A percentile compares a stretch with the other conserved stretches of the same genome.
These are phyloP conservation scores for Parambassis ranga DNA, from an alignment of 2,797 vertebrate species.

Conservation along the genomic window DNA sequence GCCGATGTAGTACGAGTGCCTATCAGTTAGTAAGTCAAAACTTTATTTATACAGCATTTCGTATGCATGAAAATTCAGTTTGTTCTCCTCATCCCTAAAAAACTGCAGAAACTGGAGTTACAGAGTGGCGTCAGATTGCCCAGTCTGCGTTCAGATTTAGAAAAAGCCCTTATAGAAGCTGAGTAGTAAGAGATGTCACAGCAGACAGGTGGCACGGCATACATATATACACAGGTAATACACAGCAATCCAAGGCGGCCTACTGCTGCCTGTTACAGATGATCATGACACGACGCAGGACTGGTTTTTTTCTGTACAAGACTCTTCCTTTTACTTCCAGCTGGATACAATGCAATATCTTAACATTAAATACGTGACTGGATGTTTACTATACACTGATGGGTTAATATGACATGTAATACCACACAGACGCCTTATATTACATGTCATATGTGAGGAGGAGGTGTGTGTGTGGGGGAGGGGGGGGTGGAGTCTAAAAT, in stretches of 20 bases:
- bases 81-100: constrained; percentile 59
- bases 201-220: constrained; percentile 79
- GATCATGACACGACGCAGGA: constrained; percentile 74
- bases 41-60: constrained; percentile 67
- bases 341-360: constrained; percentile 74
- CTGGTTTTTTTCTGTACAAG: constrained; percentile 65
- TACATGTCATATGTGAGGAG: constrained; percentile 4
- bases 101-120: constrained; percentile 61
- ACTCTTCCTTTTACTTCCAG: constrained; percentile 52
- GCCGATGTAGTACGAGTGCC: constrained; percentile 60
- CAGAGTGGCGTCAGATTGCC: constrained; percentile 65
- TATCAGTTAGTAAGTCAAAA: constrained; percentile 67
- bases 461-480: background rate
- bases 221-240: constrained; percentile 78
- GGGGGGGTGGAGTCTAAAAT: constrained; percentile 52
- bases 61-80: constrained; percentile 70
- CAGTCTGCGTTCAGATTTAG: constrained; percentile 75
- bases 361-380: constrained; percentile 75
- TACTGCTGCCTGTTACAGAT: constrained; percentile 72
- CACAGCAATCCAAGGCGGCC: constrained; percentile 75
- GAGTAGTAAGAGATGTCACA: constrained; percentile 77
- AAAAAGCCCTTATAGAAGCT: constrained; percentile 85
- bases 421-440: constrained; percentile 8
- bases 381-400: constrained; percentile 67
- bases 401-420: constrained; percentile 52